phyloP scores from a whole-genome alignment of 1,140 invertebrate genomes.

The Eciton burchellii region DNA sequence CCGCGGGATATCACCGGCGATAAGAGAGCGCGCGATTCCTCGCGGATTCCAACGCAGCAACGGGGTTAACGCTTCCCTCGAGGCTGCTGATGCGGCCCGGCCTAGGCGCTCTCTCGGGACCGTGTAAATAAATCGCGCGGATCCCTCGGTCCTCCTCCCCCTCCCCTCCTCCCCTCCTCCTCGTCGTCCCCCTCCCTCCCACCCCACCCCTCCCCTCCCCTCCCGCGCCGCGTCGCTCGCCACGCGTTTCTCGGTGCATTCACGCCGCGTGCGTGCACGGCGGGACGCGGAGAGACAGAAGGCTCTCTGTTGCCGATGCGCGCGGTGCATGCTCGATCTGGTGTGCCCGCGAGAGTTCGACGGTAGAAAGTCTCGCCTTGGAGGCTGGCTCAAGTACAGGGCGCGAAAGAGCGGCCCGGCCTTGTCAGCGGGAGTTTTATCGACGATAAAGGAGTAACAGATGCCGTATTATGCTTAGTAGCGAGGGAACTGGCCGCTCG shows the following conservation, averaged over 20 bases:
- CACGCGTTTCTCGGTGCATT: constrained; percentile 21
- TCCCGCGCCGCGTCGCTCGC: background rate
- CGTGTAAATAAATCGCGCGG: constrained; percentile 76
- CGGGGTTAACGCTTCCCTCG: constrained; percentile 52
- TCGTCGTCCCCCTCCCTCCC: constrained; percentile 47
- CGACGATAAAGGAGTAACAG: background rate
- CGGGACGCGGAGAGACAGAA: constrained; percentile 75
- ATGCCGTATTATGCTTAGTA: background rate
- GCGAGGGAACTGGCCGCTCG: background rate
- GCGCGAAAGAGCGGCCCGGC: background rate
- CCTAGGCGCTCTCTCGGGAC: constrained; percentile 60
- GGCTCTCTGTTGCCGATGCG: constrained; percentile 70
- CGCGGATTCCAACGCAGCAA: constrained; percentile 44
- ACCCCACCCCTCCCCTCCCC: constrained; percentile 39
- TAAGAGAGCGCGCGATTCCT: constrained; percentile 23
- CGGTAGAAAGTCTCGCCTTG: constrained; percentile 54
- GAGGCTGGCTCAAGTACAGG: constrained; percentile 28
- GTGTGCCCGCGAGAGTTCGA: constrained; percentile 47
- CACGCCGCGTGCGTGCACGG: constrained; percentile 38
- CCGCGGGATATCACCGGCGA: background rate
- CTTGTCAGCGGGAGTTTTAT: constrained; percentile 9
- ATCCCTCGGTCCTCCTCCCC: constrained; percentile 61
- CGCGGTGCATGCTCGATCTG: constrained; percentile 21
- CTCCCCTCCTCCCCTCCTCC: constrained; percentile 44
- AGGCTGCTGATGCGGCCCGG: constrained; percentile 60